phyloP scores from a whole-genome alignment of 2,113 vertebrate species.

The Pterocles orientalis region DNA sequence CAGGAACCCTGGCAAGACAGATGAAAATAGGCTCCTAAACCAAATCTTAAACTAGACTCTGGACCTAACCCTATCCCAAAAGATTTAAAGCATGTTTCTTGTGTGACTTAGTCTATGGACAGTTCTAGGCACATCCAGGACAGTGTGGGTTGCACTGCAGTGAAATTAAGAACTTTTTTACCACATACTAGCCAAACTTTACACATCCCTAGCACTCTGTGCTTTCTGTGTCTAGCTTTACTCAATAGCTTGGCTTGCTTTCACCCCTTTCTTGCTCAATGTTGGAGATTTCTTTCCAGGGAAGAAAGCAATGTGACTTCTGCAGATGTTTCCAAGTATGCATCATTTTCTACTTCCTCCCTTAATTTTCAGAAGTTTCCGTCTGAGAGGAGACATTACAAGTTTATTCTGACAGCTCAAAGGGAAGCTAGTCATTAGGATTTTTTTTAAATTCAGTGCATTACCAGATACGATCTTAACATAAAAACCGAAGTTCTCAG shows the following conservation, averaged over 20 bases:
- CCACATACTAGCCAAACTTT: neutral
- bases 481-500: neutral
- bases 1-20: neutral
- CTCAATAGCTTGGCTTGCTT: neutral
- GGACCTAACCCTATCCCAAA: neutral
- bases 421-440: neutral
- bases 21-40: neutral
- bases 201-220: neutral
- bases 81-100: neutral
- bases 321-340: neutral
- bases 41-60: neutral
- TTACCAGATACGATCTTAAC: neutral
- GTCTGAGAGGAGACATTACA: neutral
- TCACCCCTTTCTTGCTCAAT: neutral
- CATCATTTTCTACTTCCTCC: neutral
- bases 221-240: neutral
- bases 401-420: neutral
- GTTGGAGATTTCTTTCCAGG: neutral
- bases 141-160: rapidly evolving
- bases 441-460: neutral
- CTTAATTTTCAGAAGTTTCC: neutral
- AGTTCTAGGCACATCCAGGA: neutral
- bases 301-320: neutral
- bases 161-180: neutral
- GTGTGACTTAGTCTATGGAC: neutral